phyloP scores from a whole-genome alignment of 2,888 invertebrate species.

The Phragmatobia fuliginosa region DNA sequence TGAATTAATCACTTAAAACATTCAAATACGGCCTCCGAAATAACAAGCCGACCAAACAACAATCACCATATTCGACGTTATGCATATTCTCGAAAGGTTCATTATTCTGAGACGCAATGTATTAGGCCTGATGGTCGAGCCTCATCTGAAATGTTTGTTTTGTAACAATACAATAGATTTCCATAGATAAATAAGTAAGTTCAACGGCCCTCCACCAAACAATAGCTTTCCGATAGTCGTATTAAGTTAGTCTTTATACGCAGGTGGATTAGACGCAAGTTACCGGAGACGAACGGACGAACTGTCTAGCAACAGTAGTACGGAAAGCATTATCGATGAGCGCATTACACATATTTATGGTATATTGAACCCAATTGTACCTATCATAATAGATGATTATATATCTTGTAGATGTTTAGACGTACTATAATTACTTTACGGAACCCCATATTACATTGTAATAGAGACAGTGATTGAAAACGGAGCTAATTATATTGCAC shows the following conservation, averaged over 20 bases:
- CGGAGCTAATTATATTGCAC: too few species aligned
- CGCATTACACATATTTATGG: not conserved
- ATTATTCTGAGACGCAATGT: too few species aligned
- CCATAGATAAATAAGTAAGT: too few species aligned
- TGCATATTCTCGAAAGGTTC: too few species aligned
- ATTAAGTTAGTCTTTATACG: not conserved
- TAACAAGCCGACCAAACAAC: too few species aligned
- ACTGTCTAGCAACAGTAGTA: constrained; percentile 5
- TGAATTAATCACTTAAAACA: too few species aligned
- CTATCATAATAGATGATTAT: not conserved
- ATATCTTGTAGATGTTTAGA: not conserved
- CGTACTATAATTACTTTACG: not conserved
- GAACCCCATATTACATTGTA: not conserved
- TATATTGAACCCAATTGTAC: not conserved
- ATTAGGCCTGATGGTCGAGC: too few species aligned
- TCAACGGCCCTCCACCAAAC: not conserved
- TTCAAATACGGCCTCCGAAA: too few species aligned
- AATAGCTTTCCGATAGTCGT: not conserved
- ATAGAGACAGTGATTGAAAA: too few species aligned
- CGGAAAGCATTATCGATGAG: constrained; percentile 3
- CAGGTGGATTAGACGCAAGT: constrained; percentile 5
- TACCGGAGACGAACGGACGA: not conserved
- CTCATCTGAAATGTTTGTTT: too few species aligned
- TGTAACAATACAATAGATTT: too few species aligned
- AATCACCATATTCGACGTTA: too few species aligned